phyloP scores from a whole-genome alignment of 1,140 invertebrate species.

The Zaprionus kolodkinae region DNA sequence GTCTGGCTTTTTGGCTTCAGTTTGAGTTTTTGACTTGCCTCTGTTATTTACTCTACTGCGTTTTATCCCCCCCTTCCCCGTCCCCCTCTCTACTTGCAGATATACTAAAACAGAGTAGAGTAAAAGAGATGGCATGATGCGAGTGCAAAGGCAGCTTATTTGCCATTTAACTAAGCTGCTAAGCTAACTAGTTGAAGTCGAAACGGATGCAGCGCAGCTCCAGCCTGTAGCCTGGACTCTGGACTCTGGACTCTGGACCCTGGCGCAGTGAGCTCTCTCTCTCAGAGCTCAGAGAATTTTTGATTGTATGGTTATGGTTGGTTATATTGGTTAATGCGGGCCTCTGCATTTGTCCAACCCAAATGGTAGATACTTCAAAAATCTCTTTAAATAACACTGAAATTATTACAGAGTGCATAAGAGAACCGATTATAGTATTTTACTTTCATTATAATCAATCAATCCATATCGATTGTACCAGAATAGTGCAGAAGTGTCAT shows the following conservation, averaged over 20 bases:
- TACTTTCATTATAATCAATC: neutral
- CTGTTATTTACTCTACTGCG: constrained; percentile 63
- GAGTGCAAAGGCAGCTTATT: constrained; percentile 49
- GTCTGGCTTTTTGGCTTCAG: constrained; percentile 67
- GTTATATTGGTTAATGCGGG: constrained; percentile 24
- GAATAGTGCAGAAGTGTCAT: neutral
- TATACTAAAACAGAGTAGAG: too few species aligned
- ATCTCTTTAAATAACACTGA: too few species aligned
- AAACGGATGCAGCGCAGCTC: constrained; percentile 1
- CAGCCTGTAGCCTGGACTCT: neutral
- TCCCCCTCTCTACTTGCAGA: too few species aligned
- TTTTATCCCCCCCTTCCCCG: constrained; percentile 11
- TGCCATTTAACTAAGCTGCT: constrained; percentile 73
- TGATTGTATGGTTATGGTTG: constrained; percentile 6
- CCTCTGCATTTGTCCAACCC: neutral
- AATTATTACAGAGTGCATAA: too few species aligned
- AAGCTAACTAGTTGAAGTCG: constrained; percentile 52
- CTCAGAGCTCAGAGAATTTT: constrained; percentile 15
- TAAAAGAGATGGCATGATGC: neutral
- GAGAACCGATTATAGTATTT: neutral
- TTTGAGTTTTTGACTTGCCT: constrained; percentile 52
- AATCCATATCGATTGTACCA: neutral
- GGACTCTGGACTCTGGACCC: neutral
- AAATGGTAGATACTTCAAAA: too few species aligned
- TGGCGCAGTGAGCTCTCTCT: constrained; percentile 11